phyloP scores from a whole-genome alignment of 2,113 vertebrate genomes.

The Dermatemys mawii region DNA sequence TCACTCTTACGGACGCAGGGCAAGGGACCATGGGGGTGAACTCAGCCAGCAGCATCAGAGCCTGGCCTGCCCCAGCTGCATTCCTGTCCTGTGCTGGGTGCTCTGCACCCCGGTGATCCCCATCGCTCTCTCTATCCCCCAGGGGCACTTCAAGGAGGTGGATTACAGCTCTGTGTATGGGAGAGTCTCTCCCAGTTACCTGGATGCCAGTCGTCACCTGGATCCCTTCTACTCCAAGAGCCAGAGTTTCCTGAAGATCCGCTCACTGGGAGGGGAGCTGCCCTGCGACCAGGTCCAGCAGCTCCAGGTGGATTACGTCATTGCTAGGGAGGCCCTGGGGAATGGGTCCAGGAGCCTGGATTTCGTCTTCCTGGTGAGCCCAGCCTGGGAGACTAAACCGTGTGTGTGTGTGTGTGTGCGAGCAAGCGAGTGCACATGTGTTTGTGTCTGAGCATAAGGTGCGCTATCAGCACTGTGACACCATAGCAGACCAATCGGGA shows the following conservation, averaged over 20 bases:
- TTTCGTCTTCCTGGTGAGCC: too few relatives aligned
- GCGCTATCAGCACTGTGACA: too few relatives aligned
- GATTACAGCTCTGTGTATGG: rapidly evolving
- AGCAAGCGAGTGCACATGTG: too few relatives aligned
- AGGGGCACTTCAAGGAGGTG: not conserved
- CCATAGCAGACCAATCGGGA: not conserved
- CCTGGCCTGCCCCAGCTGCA: not conserved
- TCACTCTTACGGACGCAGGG: not conserved
- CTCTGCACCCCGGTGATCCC: not conserved
- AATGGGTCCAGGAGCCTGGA: not conserved
- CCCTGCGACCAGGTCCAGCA: not conserved
- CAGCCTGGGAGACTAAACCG: rapidly evolving
- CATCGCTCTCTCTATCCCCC: not conserved
- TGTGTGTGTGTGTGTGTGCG: too few relatives aligned
- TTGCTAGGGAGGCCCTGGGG: constrained; percentile 1
- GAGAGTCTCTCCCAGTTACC: rapidly evolving
- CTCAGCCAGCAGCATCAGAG: not conserved
- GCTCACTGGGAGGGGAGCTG: rapidly evolving
- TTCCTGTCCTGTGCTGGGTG: not conserved
- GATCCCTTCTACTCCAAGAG: rapidly evolving
- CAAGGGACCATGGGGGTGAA: not conserved
- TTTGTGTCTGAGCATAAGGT: too few relatives aligned
- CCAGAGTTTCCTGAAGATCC: constrained; percentile 23
- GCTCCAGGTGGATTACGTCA: constrained; percentile 6
- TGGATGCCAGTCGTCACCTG: rapidly evolving